phyloP scores from a whole-genome alignment of 2,113 vertebrate genomes.

The Pseudopipra pipra region DNA sequence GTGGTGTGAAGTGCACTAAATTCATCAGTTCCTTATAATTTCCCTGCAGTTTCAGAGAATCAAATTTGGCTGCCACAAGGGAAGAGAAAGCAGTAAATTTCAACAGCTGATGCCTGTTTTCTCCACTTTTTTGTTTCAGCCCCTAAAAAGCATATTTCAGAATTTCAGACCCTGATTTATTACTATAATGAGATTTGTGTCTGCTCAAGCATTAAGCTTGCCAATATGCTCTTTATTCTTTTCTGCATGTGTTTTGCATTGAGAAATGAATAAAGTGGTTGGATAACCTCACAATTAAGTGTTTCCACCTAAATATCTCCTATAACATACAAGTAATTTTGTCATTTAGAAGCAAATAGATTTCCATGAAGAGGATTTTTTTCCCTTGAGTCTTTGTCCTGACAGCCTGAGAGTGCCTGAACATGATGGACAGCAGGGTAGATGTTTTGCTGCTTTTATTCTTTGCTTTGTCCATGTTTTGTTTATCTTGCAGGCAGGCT shows the following conservation, averaged over 20 bases:
- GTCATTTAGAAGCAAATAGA: not conserved
- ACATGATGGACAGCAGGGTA: not conserved
- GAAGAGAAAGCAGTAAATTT: not conserved
- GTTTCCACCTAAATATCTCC: not conserved
- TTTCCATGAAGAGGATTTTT: not conserved
- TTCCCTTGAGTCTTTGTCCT: not conserved
- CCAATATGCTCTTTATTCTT: not conserved
- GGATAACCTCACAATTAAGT: not conserved
- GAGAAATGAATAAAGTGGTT: not conserved
- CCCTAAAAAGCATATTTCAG: not conserved
- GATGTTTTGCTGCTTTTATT: not conserved
- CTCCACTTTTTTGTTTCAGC: not conserved
- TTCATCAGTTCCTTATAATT: not conserved
- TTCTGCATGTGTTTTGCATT: not conserved
- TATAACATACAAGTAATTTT: not conserved
- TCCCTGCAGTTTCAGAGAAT: not conserved
- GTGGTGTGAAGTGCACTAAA: not conserved
- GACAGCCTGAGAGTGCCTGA: not conserved
- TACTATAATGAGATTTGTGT: not conserved
- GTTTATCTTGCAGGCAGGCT: not conserved
- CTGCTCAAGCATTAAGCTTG: not conserved
- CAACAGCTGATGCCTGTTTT: not conserved
- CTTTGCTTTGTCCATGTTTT: not conserved
- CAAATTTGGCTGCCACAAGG: not conserved
- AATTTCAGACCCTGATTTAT: not conserved